phyloP scores from a whole-genome alignment of 1,140 invertebrate species.

The Akabosia matsudoensis region DNA sequence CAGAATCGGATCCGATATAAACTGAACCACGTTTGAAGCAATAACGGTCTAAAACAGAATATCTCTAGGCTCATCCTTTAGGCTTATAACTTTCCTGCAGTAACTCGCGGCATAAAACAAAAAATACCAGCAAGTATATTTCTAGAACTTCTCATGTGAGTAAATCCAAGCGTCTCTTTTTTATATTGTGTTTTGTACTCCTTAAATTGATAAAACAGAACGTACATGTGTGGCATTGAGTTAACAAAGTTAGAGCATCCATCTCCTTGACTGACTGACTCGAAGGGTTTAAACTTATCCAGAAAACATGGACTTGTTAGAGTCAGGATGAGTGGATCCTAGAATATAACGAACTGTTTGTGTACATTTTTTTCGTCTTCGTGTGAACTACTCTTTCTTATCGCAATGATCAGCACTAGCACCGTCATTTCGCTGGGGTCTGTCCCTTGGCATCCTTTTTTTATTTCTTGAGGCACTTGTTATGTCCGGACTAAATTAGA shows the following conservation, averaged over 20 bases:
- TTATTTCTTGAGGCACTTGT: no score
- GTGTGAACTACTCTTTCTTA: no score
- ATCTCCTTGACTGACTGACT: conserved; percentile 16
- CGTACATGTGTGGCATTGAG: background rate
- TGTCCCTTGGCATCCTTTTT: background rate
- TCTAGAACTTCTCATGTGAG: no score
- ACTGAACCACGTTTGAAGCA: background rate
- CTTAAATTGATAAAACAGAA: no score
- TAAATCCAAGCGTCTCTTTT: no score
- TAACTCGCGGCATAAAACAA: no score
- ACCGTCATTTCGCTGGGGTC: background rate
- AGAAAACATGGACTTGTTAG: background rate
- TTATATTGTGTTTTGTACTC: no score
- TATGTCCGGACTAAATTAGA: no score
- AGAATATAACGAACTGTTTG: background rate
- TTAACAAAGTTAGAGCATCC: background rate
- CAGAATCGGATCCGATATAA: no score
- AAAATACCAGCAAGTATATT: no score
- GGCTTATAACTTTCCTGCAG: no score
- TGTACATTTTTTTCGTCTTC: background rate
- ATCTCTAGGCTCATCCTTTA: background rate
- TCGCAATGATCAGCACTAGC: background rate
- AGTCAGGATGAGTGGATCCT: no score
- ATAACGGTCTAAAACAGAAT: background rate
- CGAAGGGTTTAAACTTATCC: background rate